These are phyloP conservation scores for Eutrigla gurnardus DNA, from an alignment of 2,797 vertebrate species.

Conservation along the genomic window DNA sequence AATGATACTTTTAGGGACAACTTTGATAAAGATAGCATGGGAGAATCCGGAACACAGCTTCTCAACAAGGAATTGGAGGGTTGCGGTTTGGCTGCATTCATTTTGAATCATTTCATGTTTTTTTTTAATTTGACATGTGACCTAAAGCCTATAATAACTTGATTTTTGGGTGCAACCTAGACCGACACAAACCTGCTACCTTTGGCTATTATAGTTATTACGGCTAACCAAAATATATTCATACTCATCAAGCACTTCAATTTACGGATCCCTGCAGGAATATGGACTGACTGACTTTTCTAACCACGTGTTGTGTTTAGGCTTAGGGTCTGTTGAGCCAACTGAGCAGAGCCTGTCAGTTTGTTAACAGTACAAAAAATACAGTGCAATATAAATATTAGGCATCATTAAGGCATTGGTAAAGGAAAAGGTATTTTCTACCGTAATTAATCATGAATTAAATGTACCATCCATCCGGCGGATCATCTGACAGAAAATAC, in stretches of 20 bases:
- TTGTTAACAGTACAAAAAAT: not conserved
- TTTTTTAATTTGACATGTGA: not conserved
- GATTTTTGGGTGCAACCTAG: not conserved
- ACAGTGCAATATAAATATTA: not conserved
- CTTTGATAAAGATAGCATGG: conserved; percentile 19
- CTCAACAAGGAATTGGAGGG: not conserved
- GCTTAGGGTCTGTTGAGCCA: not conserved
- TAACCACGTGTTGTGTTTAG: not conserved
- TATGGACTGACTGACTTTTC: not conserved
- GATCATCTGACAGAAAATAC: not conserved
- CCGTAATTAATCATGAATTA: not conserved
- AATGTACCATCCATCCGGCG: not conserved
- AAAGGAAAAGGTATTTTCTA: not conserved
- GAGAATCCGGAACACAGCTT: conserved; percentile 17
- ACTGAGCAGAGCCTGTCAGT: not conserved
- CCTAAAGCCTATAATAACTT: not conserved
- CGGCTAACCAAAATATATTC: not conserved
- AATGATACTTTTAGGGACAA: conserved; percentile 43
- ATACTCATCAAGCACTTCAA: not conserved
- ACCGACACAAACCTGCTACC: not conserved
- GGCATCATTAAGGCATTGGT: fast-evolving
- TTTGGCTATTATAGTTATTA: not conserved
- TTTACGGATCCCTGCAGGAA: not conserved
- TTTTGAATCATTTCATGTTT: not conserved
- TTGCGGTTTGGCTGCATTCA: not conserved